A percentile compares a stretch with the other conserved stretches of the same genome.
Conservation (phyloP, 2,113 vertebrate species). For the Erythrocercus mccallii region DNA sequence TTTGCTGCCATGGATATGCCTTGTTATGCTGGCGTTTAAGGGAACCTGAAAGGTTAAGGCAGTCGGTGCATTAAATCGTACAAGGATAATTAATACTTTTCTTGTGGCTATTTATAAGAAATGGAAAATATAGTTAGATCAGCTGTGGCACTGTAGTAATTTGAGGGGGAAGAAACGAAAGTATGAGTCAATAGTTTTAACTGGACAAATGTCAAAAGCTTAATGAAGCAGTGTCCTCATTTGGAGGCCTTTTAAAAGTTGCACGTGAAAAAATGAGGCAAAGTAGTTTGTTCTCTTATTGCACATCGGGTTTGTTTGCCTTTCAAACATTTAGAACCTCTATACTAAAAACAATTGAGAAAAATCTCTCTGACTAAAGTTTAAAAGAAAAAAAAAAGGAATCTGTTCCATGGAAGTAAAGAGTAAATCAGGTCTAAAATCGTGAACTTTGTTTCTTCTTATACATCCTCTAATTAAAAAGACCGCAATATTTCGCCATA, state of each 20-base stretch:
- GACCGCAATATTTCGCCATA: not conserved
- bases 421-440: not conserved
- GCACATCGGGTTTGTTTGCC: slow-evolving; percentile 21
- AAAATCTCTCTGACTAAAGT: not conserved
- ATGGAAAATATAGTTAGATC: slow-evolving; percentile 94
- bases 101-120: slow-evolving; percentile 99
- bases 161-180: slow-evolving; percentile 83
- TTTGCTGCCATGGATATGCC: slow-evolving; percentile 95
- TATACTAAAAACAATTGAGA: not conserved
- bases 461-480: slow-evolving; percentile 11
- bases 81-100: slow-evolving; percentile 99
- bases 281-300: slow-evolving; percentile 51
- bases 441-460: not conserved
- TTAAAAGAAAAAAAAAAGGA: not conserved
- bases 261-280: slow-evolving; percentile 17
- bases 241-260: slow-evolving; percentile 71
- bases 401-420: not conserved
- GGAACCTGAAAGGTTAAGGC: slow-evolving; percentile 99
- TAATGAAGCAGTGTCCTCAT: slow-evolving; percentile 74
- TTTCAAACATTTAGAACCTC: not conserved
- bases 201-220: slow-evolving; percentile 82
- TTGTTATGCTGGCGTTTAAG: slow-evolving; percentile 98
- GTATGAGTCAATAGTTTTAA: slow-evolving; percentile 84
- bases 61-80: slow-evolving; percentile 99
- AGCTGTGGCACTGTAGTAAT: slow-evolving; percentile 89